These are phyloP conservation scores for Sebastolobus altivelis DNA, from an alignment of 2,797 vertebrate genomes.

Conservation along the genomic window DNA sequence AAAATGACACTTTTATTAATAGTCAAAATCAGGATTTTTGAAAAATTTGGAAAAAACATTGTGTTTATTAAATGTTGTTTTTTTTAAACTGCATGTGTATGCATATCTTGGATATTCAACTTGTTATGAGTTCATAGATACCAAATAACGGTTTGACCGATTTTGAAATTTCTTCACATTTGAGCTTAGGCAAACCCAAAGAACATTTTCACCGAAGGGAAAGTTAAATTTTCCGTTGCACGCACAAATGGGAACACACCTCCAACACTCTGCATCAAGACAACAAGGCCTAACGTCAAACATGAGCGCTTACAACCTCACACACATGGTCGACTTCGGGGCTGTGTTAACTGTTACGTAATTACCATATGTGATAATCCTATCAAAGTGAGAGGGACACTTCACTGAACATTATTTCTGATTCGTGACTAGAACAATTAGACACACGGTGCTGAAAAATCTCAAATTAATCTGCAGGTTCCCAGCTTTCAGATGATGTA, in stretches of 20 bases:
- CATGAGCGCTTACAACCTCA: constrained; percentile 34
- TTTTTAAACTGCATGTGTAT: too few species aligned
- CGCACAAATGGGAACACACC: not conserved
- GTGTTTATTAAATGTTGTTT: too few species aligned
- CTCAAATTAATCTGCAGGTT: not conserved
- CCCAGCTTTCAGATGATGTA: not conserved
- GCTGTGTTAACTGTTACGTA: constrained; percentile 57
- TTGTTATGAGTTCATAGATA: too few species aligned
- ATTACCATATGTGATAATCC: constrained; percentile 71
- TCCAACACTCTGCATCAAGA: constrained; percentile 20
- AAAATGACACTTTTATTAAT: too few species aligned
- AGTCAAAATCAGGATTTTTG: too few species aligned
- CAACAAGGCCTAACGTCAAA: constrained; percentile 38
- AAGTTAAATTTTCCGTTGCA: too few species aligned
- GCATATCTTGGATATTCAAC: too few species aligned
- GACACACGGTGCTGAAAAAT: not conserved
- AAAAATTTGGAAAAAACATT: too few species aligned
- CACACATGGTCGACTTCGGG: constrained; percentile 16
- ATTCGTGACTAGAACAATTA: not conserved
- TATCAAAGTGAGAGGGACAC: constrained; percentile 57
- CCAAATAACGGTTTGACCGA: too few species aligned
- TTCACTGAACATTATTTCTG: constrained; percentile 26
- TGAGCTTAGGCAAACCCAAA: too few species aligned
- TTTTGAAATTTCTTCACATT: too few species aligned
- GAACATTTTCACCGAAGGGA: too few species aligned